Evolutionary conservation across 2,888 invertebrate species (phyloP), one percentile per base, ranked within the genome.

Genomic region (Phengaris alcon): DNA sequence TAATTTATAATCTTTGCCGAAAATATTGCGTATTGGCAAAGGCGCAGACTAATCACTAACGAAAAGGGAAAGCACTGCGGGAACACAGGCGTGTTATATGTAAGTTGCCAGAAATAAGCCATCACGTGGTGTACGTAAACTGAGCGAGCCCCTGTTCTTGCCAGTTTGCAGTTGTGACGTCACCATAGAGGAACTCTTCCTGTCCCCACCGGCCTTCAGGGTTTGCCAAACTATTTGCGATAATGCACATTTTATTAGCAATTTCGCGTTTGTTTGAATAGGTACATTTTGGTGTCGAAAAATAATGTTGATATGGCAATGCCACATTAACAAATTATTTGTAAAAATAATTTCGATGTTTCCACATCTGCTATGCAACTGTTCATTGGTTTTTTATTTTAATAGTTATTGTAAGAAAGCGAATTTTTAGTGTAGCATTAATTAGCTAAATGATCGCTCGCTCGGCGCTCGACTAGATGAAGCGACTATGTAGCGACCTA

Each of bases 171-270:
- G 22, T 1, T 2, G 57, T 55, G 55, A 68, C 44, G n/a, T 9
- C 46, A 22, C 70, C 57, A 48, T 48, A 13, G 35, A 44, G 52
- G 68, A 76, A 59, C 35, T 75, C 76, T 77, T 68, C 77, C 74
- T 54, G 48, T 52, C 6, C 44, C 68, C 10, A 52, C 22, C 35
- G 52, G 22, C 35, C 51, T 54, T 72, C 13, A 52, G 35, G 72
- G 44, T 15, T 69, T 69, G 46, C 69, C 69, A 69, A 69, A 69
- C 13, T 69, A 69, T 69, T 46, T 48, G 15, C 48, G 48, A 69
- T 48, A 69, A 69, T 46, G 48, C 44, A 64, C 64, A 64, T 64
- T 35, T 64, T 64, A 44, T 35, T 44, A 44, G 35, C 64, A 10
- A 64, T 70, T 48, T 6, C 48, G 15, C 51, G 13, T 52, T 70